A percentile compares a stretch with the other conserved stretches of the same genome.
These are phyloP conservation scores for Brachyrhaphis roseni DNA, from an alignment of 2,797 vertebrate species.

Conservation along the genomic window DNA sequence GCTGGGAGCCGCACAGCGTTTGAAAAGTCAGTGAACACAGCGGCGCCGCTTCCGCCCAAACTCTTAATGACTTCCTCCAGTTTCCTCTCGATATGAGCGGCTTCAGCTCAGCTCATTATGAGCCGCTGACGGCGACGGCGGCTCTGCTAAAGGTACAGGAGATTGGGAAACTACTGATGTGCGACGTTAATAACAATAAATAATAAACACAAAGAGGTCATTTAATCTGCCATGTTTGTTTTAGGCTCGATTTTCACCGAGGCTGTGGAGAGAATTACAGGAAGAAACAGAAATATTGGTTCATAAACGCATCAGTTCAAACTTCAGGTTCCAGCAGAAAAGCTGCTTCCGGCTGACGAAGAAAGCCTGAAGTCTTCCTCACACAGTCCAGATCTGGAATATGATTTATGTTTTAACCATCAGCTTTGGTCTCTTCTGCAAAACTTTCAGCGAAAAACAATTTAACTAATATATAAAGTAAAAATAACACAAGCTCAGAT, in stretches of 20 bases:
- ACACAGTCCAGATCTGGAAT: conserved; percentile 47
- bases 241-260: conserved; percentile 42
- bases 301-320: not conserved
- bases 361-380: conserved; percentile 62
- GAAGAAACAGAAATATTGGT: conserved; percentile 49
- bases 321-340: not conserved
- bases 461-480: no score
- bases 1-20: no score
- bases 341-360: conserved; percentile 53
- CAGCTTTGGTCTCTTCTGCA: no score
- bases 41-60: conserved; percentile 2
- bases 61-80: conserved; percentile 51
- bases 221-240: conserved; percentile 73
- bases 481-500: no score
- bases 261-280: conserved; percentile 36
- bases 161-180: conserved; percentile 85
- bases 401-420: conserved; percentile 50
- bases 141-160: conserved; percentile 72
- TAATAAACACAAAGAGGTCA: conserved; percentile 88
- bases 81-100: no score
- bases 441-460: no score
- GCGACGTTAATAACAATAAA: conserved; percentile 85
- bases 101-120: conserved; percentile 55
- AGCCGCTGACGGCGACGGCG: conserved; percentile 80
- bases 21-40: conserved; percentile 75